Evolutionary conservation across 2,113 vertebrate species (phyloP), one percentile per base, ranked within the genome.

Genomic region (Grallaria varia): DNA sequence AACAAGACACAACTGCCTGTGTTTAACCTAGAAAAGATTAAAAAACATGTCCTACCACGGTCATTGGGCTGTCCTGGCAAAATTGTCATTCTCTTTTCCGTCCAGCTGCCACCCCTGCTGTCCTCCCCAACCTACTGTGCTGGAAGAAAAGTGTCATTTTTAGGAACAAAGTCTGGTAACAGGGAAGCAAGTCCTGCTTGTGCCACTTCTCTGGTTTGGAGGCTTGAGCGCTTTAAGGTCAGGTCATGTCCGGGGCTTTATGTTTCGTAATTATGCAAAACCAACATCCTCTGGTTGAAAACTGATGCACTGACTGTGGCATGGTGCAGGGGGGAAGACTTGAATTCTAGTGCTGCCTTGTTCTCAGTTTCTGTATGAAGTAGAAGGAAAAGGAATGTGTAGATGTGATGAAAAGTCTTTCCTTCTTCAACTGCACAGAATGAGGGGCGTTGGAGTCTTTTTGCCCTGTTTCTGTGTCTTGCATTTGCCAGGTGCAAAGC

Each of bases 1-100:
- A 96, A 95, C 87, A 83, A 95, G 96, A 96, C 95, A 93, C 73
- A 94, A 96, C 71, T 91, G 90, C 83, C 89, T 82, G 84, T 92
- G 87, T 95, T 95, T 96, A 96, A 95, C 92, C 95, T 79, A 95
- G 96, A 94, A 96, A 95, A 95, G 86, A 93, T 96, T 93, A 93
- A 92, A 95, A 92, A 94, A 66, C 73, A 93, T 59, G 89, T 91
- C 92, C 89, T 93, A 37, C 40, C 62, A 30, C 0, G 14, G 88
- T 95, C 92, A 94, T 60, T 79, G 85, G 73, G 66, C 91, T 94
- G 83, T 89, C 90, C 91, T 93, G 83, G 95, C 69, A 95, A 89
- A 92, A 81, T 2, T 76, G 85, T 83, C 69, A 23, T 87, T 86
- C 47, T 69, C 27, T 81, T 75, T 91, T 66, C 63, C 3, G 6